Base-by-base conservation (phyloP, 2,888 invertebrate species). In the Tetranychus truncatus region DNA sequence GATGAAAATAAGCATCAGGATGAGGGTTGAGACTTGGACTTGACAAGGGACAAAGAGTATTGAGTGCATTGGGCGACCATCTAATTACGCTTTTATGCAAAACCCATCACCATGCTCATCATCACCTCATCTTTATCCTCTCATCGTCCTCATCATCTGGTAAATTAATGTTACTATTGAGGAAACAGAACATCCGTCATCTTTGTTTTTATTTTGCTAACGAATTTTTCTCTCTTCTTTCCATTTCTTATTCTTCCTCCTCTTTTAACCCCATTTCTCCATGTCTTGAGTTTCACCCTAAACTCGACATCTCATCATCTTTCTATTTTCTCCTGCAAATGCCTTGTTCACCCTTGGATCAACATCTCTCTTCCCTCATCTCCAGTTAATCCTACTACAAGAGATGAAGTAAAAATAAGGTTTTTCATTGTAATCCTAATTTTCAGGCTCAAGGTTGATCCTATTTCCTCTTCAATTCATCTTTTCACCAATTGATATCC, bases 381-480 rank as follows among this genome's bases (percentile, higher is more conserved):
- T 21, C 8, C n/a, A 6, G 20, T 67, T 24, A 20, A 11, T 18
- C 69, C 34, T 21, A n/a, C 6, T 20, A 20, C 20, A 20, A 69
- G 69, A 69, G 20, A 69, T 69, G 21, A 69, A 69, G 69, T 24
- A 66, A 66, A 66, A 66, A 34, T 34, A 34, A 34, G 34, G 34
- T 55, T 55, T 55, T 55, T 55, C 55, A 55, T 55, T 55, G 55
- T 55, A 55, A 55, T 55, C 55, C 55, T 55, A 55, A 55, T 55
- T 55, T 55, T 55, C 55, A 15, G 55, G 55, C 55, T 55, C 55
- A 55, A 55, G 55, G 55, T 55, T 55, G 55, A 55, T 55, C 55
- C 55, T 55, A 55, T 55, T 55, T 55, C 15, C 55, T 55, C 55
- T 15, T 55, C 55, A 15, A 55, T 55, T 55, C 15, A 15, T 55